Evolutionary conservation across 2,888 invertebrate species (phyloP).

Genomic region (Cerceris ruficornis): DNA sequence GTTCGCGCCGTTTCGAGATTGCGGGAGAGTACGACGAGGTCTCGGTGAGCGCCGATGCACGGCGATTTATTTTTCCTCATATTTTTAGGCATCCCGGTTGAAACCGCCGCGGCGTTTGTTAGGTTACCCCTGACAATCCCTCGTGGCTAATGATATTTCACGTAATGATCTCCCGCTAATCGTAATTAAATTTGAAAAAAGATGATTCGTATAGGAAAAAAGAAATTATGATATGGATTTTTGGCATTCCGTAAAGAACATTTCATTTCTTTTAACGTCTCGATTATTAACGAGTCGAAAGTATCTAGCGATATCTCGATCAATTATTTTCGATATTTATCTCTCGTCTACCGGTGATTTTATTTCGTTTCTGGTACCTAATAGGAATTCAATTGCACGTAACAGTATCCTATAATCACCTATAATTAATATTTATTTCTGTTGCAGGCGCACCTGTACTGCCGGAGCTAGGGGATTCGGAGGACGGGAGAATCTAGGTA

Average conservation of each 20-base stretch:
- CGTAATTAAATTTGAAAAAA: too few relatives aligned
- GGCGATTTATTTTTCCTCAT: slow-evolving; percentile 17
- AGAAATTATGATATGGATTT: neutral
- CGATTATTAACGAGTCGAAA: too few relatives aligned
- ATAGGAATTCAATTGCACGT: neutral
- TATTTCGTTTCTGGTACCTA: neutral
- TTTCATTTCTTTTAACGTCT: neutral
- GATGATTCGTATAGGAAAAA: too few relatives aligned
- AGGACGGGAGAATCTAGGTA: slow-evolving; percentile 74
- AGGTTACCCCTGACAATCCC: slow-evolving; percentile 4
- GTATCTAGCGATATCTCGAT: too few relatives aligned
- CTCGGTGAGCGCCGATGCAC: neutral
- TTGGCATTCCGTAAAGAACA: neutral
- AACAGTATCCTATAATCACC: neutral
- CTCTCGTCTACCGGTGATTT: neutral
- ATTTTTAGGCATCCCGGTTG: neutral
- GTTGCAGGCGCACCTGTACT: slow-evolving; percentile 67
- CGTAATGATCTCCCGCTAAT: too few relatives aligned
- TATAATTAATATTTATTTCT: slow-evolving; percentile 36
- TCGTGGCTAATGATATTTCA: neutral
- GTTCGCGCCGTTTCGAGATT: slow-evolving; percentile 39
- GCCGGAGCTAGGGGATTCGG: slow-evolving; percentile 67
- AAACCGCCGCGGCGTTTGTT: neutral
- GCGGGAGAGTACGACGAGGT: slow-evolving; percentile 3
- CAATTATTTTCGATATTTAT: neutral